Conservation (phyloP, 2,888 invertebrate genomes). For the Temnothorax unifasciatus region DNA sequence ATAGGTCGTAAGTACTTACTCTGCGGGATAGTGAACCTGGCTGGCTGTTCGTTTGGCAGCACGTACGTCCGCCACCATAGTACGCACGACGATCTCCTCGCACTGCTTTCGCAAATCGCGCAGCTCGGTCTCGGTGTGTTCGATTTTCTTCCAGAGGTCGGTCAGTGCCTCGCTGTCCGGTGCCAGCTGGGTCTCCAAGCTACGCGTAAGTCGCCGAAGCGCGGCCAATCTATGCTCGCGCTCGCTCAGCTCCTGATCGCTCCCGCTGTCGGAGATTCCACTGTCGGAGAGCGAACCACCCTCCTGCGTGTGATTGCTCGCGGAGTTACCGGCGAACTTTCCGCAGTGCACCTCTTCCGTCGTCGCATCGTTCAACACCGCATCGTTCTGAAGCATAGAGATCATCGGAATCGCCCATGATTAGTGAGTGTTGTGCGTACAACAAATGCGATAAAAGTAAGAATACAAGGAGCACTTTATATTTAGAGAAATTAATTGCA, state of each 20-base stretch:
- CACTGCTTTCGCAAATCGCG: constrained; percentile 91
- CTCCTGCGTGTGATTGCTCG: constrained; percentile 82
- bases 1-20: constrained; percentile 62
- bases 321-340: constrained; percentile 78
- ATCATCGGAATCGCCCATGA: neutral
- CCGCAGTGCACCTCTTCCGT: constrained; percentile 69
- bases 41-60: constrained; percentile 62
- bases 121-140: constrained; percentile 91
- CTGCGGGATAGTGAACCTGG: constrained; percentile 60
- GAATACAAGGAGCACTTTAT: neutral
- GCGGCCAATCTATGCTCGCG: constrained; percentile 90
- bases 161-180: constrained; percentile 90
- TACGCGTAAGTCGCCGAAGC: constrained; percentile 89
- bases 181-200: constrained; percentile 90
- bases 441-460: neutral
- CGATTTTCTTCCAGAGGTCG: constrained; percentile 90
- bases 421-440: neutral
- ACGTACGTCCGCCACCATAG: constrained; percentile 87
- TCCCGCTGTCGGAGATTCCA: constrained; percentile 93
- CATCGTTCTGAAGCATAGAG: constrained; percentile 75
- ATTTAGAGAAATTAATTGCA: neutral
- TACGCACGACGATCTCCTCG: constrained; percentile 89
- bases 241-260: constrained; percentile 89
- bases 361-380: constrained; percentile 63
- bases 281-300: constrained; percentile 92